A percentile compares a stretch with the other conserved stretches of the same genome.
These are phyloP conservation scores for Argyresthia goedartella DNA, from an alignment of 2,888 invertebrate species.

Conservation along the genomic window DNA sequence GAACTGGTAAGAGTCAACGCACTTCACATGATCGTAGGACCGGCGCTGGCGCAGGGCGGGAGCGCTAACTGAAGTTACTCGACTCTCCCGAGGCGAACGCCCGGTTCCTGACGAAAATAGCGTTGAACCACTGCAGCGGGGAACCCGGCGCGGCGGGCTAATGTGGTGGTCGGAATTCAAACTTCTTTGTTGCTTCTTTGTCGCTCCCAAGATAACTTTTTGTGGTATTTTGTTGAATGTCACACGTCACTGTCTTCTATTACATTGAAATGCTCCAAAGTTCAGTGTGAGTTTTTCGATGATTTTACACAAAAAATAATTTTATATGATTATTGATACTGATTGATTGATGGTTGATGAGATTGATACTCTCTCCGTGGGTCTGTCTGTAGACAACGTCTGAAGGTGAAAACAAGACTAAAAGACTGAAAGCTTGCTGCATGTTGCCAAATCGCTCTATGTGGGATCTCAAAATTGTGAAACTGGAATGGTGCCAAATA, in stretches of 20 bases:
- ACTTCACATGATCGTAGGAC: conserved; percentile 41
- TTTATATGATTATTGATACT: too few species aligned
- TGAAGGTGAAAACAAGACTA: conserved; percentile 56
- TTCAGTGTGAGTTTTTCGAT: too few species aligned
- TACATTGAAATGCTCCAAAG: too few species aligned
- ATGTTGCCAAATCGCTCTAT: conserved; percentile 52
- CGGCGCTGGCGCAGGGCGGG: conserved; percentile 41
- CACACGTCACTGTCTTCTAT: too few species aligned
- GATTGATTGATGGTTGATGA: too few species aligned
- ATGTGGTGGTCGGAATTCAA: conserved; percentile 20
- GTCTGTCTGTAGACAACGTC: conserved; percentile 21
- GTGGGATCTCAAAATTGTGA: conserved; percentile 37
- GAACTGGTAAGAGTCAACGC: conserved; percentile 66
- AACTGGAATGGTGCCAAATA: conserved; percentile 46
- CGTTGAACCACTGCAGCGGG: conserved; percentile 59
- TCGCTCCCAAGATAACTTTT: neutral
- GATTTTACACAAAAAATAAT: too few species aligned
- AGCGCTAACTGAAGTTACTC: conserved; percentile 52
- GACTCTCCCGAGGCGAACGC: conserved; percentile 47
- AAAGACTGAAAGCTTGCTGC: conserved; percentile 28
- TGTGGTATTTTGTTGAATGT: too few species aligned
- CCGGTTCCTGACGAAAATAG: conserved; percentile 58
- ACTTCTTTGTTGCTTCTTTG: conserved; percentile 21
- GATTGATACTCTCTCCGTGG: neutral
- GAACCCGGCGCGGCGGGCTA: conserved; percentile 56